Conservation (phyloP, 1,140 invertebrate genomes). For the Pygmarrhopalites habei region DNA sequence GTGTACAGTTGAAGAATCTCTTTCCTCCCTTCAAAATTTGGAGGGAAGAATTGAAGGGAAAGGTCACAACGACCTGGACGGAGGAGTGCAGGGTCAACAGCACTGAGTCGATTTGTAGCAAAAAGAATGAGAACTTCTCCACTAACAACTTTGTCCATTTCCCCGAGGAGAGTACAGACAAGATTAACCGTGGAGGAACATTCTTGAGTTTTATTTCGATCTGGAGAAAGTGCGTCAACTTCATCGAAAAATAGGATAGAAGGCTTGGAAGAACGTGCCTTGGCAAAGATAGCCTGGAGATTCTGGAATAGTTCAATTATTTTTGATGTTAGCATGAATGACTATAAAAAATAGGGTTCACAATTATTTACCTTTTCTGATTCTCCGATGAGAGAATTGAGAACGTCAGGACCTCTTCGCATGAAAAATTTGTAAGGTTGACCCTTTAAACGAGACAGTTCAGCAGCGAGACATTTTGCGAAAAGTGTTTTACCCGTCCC, state of each 20-base stretch:
- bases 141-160: conserved; percentile 42
- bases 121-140: conserved; percentile 38
- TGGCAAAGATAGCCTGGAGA: conserved; percentile 52
- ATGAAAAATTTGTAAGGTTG: conserved; percentile 48
- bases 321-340: no score
- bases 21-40: background rate
- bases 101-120: conserved; percentile 44
- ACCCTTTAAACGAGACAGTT: conserved; percentile 36
- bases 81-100: conserved; percentile 44
- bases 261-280: conserved; percentile 40
- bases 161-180: conserved; percentile 42
- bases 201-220: background rate
- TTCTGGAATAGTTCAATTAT: no score
- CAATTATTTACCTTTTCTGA: no score
- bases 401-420: conserved; percentile 57
- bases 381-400: conserved; percentile 34
- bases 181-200: conserved; percentile 4
- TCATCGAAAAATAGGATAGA: conserved; percentile 41
- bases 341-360: no score
- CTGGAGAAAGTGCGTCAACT: conserved; percentile 37
- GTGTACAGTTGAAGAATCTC: conserved; percentile 7
- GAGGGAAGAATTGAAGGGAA: background rate
- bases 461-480: conserved; percentile 55
- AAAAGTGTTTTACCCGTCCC: conserved; percentile 53
- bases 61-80: conserved; percentile 40